Base-by-base conservation (phyloP, 2,888 invertebrate species). In the Drosophila mettleri region DNA sequence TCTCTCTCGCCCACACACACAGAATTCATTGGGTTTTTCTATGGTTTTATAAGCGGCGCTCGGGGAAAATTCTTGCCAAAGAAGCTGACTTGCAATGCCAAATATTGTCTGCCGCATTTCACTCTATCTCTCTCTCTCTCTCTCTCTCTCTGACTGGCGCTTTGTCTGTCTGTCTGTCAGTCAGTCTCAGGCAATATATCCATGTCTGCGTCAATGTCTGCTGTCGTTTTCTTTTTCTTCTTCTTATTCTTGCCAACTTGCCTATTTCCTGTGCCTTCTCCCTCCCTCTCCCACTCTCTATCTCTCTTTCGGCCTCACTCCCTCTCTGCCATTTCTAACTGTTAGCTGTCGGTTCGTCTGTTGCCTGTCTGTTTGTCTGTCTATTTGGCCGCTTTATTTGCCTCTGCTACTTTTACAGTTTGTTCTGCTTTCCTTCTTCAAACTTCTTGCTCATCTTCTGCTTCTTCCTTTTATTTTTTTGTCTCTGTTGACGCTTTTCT, bases 151-250 rank as follows among this genome's bases (percentile, higher is more conserved):
- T 39, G 57, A 52, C 59, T 57, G 49, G 54, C 46, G 62, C 59
- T 57, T 61, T 24, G 62, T 55, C 71, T 57, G 49, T 57, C 46
- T 64, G 62, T 57, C 64, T 24, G 62, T 55, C 71, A 20, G 67
- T 49, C 64, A 36, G 76, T 71, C 72, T 39, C 49, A 54, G 70
- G 85, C 78, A 68, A 86, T 84, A 80, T 88, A 84, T 84, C 68
- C 78, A 87, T 75, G 88, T 84, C 83, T 83, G 88, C 84, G 78
- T 75, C 89, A 85, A 75, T 43, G 89, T 86, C 84, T 85, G 78
- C 87, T 60, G 54, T 60, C 64, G 45, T 53, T 65, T 60, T 58
- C 69, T 64, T 53, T 65, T 60, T 58, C 69, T 64, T 60, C 57
- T 52, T 20, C 58, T 59, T 48, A 38, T 57, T 55, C 51, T 59